These are phyloP conservation scores for Panthera leo DNA, from an alignment of 2,113 vertebrate species.

Conservation along the genomic window DNA sequence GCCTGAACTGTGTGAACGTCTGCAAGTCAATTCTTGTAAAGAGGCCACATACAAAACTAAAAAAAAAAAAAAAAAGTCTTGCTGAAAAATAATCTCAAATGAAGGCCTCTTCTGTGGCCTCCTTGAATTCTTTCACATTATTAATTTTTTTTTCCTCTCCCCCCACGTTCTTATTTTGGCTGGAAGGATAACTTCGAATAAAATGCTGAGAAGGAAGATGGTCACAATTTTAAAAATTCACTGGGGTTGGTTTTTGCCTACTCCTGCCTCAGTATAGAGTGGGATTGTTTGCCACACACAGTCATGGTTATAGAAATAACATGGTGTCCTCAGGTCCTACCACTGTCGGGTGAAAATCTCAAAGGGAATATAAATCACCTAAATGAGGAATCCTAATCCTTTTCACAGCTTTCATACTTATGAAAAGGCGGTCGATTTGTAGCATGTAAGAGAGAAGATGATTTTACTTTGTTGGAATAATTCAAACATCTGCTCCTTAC, in stretches of 20 bases:
- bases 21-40: not conserved
- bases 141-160: not conserved
- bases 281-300: not conserved
- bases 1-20: not conserved
- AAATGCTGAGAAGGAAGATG: conserved; percentile 2
- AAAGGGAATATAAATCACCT: conserved; percentile 48
- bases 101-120: not conserved
- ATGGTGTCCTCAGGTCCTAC: not conserved
- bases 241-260: not conserved
- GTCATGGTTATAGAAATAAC: not conserved
- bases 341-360: not conserved
- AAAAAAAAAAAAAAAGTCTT: not conserved
- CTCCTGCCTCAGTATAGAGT: not conserved
- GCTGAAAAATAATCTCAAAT: not conserved
- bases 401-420: conserved; percentile 56
- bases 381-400: conserved; percentile 39
- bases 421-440: conserved; percentile 68
- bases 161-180: not conserved
- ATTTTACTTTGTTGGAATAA: conserved; percentile 75
- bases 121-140: not conserved
- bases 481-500: conserved; percentile 77
- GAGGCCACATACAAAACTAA: not conserved
- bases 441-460: conserved; percentile 62
- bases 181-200: conserved; percentile 24
- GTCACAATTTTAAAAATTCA: not conserved